Evolutionary conservation across 2,113 vertebrate species (phyloP), one percentile per base, ranked within the genome.

Genomic region (Probosciger aterrimus): DNA sequence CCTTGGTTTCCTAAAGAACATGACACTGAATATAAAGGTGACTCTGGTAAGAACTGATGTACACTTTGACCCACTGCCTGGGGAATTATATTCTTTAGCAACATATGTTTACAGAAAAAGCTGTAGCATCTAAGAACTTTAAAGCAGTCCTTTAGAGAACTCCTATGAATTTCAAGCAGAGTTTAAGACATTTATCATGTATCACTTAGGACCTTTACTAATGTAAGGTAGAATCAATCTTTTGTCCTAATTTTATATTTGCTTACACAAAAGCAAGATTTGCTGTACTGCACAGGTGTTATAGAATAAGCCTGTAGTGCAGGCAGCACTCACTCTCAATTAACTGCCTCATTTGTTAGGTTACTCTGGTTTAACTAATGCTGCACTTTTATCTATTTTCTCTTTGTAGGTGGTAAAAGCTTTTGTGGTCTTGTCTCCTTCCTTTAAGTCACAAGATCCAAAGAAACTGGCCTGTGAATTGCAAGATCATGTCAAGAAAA

Each of bases 351-450:
- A 55, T 73, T 62, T 71, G 14, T 43, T 46, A 78, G 33, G 55
- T 83, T 91, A 37, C 25, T 75, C 8, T 30, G 16, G 33, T 64
- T 79, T 57, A 88, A 69, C 73, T 50, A 74, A 69, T 76, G 30
- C 18, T 86, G 14, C 22, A 27, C 20, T 43, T 60, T 75, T n/a
- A 74, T 41, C 57, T 49, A 14, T 59, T 87, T 90, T 78, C 63
- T 50, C 74, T 63, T 49, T 77, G 33, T 75, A 98, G 98, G 97
- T 98, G 37, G 98, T 98, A 74, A 98, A 98, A 97, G 98, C 98
- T n/a, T 98, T 98, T 91, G 77, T 98, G 18, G 98, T 98, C 37
- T 96, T 98, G 80, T 97, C 98, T 74, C 89, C 97, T 50, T 88
- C 95, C 22, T 98, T 97, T 83, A 97, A 96, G 84, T 96, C 92